Percentiles rank a stretch among this genome's conserved stretches.
phyloP scores from a whole-genome alignment of 1,140 invertebrate genomes.

The Anadara kagoshimensis region DNA sequence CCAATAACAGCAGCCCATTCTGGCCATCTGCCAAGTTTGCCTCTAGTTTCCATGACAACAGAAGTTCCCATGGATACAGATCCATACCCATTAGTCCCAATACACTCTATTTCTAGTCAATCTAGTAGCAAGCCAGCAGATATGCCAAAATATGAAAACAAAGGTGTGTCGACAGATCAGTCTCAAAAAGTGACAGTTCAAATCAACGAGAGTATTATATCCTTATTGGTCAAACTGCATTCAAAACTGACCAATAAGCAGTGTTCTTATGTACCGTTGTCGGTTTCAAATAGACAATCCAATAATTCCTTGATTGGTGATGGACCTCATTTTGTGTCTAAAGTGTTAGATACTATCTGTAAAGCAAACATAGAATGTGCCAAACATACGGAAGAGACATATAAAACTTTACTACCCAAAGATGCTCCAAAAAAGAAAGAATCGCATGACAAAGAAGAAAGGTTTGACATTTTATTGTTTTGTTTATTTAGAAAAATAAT shows the following conservation, averaged over 20 bases:
- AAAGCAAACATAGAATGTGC: slow-evolving; percentile 77
- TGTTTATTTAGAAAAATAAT: background rate
- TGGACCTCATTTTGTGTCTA: slow-evolving; percentile 89
- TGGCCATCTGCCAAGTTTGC: slow-evolving; percentile 49
- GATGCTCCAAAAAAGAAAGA: slow-evolving; percentile 36
- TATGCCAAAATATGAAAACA: slow-evolving; percentile 56
- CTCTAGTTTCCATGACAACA: slow-evolving; percentile 27
- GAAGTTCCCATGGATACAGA: slow-evolving; percentile 25
- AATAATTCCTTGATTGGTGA: slow-evolving; percentile 80
- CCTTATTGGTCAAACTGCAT: slow-evolving; percentile 93
- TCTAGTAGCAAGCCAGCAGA: slow-evolving; percentile 25
- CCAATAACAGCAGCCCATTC: slow-evolving; percentile 65
- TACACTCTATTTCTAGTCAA: slow-evolving; percentile 38
- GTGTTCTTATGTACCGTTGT: slow-evolving; percentile 77
- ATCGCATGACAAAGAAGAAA: slow-evolving; percentile 46
- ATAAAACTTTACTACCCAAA: slow-evolving; percentile 43
- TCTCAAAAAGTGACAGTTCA: slow-evolving; percentile 40
- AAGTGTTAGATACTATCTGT: slow-evolving; percentile 76
- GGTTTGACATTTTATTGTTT: slow-evolving; percentile 31
- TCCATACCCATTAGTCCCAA: slow-evolving; percentile 32
- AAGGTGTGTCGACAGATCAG: slow-evolving; percentile 54
- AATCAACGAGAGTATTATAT: slow-evolving; percentile 91
- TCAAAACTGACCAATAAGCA: slow-evolving; percentile 88
- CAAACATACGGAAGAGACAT: slow-evolving; percentile 74
- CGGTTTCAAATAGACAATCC: slow-evolving; percentile 33